Evolutionary conservation across 1,140 invertebrate genomes (phyloP), one percentile per base, ranked within the genome.

Genomic region (Drosophila mayri): DNA sequence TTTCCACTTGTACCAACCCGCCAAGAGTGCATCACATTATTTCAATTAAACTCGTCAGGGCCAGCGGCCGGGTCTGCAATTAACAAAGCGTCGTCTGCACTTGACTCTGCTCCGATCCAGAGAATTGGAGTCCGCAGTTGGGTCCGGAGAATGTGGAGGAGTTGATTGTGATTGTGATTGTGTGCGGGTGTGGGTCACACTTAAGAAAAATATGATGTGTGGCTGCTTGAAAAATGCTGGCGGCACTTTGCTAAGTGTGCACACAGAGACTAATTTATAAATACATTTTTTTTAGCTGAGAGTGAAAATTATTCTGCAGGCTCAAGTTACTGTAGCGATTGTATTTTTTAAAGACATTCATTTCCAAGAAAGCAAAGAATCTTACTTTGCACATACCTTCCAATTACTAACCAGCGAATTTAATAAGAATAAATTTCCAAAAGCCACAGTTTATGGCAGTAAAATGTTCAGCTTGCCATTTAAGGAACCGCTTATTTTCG

Each of bases 21-120:
- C 67, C 63, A 68, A 78, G 81, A 72, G 55, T 66, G 40, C 50
- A 77, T 75, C 78, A 55, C 86, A 90, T 90, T 90, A 90, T 90
- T 90, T 85, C 85, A 90, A 90, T 90, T 90, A 90, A 90, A 85
- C 75, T 90, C 85, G 84, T 90, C 85, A 90, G 75, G 64, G 74
- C 74, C 78, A 70, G 71, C 74, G 65, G 76, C 67, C 84, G 76
- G 68, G 67, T 63, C 79, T 62, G 78, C 81, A 90, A 90, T 90
- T 90, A 90, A 90, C 73, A 57, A 60, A 75, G 52, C 67, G 79
- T 44, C 55, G 61, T 60, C 70, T 52, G 77, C 84, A 87, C 83
- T 87, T 87, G 83, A 87, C 85, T 87, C 35, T 49, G 52, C 55
- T 40, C 25, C 54, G 44, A 46, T 35, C 44, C 10, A n/a, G 14